A percentile compares a stretch with the other conserved stretches of the same genome.
These are phyloP conservation scores for Symphodus melops DNA, from an alignment of 2,113 vertebrate genomes.

Conservation along the genomic window DNA sequence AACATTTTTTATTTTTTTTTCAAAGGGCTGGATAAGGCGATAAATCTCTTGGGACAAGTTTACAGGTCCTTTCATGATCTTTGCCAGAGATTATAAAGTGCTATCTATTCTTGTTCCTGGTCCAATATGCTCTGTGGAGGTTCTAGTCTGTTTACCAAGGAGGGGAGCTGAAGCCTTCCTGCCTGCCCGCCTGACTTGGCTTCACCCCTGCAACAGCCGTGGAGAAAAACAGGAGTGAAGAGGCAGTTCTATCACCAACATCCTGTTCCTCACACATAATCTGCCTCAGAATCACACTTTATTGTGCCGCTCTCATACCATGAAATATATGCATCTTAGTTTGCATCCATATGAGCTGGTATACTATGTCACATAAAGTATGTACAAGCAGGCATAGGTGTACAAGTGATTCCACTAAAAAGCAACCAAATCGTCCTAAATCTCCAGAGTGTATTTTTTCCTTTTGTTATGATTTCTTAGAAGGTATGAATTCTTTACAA, in stretches of 20 bases:
- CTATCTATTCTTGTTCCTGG: not conserved
- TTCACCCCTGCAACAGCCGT: conserved; percentile 66
- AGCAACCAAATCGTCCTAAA: not conserved
- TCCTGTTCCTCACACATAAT: conserved; percentile 77
- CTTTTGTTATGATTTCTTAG: not conserved
- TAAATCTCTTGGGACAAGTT: conserved; percentile 27
- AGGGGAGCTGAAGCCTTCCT: conserved; percentile 40
- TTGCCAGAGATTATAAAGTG: conserved; percentile 16
- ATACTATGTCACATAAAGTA: not conserved
- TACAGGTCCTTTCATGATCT: conserved; percentile 19
- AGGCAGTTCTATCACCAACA: conserved; percentile 66
- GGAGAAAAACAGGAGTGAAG: conserved; percentile 66
- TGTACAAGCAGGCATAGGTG: conserved; percentile 21
- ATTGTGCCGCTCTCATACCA: conserved; percentile 47
- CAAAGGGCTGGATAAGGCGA: conserved; percentile 11
- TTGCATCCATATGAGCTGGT: conserved; percentile 23
- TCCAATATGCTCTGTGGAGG: conserved; percentile 32
- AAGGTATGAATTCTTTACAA: not conserved
- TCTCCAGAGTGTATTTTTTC: not conserved
- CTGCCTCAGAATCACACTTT: conserved; percentile 70
- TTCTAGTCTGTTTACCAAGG: conserved; percentile 34
- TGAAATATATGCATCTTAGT: conserved; percentile 42
- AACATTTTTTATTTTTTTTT: conserved; percentile 3
- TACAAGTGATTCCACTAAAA: conserved; percentile 19
- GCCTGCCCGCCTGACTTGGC: conserved; percentile 53